These are phyloP conservation scores for Pristis pectinata DNA, from an alignment of 2,797 vertebrate genomes.

Conservation along the genomic window DNA sequence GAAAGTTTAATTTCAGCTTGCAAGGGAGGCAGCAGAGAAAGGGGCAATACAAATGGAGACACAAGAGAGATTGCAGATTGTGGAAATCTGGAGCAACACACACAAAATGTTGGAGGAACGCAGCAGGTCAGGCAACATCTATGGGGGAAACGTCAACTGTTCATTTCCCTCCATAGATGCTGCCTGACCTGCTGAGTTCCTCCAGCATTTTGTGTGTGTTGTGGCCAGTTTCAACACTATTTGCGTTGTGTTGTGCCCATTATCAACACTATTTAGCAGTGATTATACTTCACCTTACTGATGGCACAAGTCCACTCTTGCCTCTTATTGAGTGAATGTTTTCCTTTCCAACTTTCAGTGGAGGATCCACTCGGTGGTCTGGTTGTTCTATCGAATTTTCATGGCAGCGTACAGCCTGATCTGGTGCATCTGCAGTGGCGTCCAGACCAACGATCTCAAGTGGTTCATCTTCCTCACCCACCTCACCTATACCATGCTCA, in stretches of 20 bases:
- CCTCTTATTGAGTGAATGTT: neutral
- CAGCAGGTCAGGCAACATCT: no score
- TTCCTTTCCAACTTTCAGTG: constrained; percentile 40
- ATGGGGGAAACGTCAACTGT: no score
- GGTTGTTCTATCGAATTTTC: constrained; percentile 42
- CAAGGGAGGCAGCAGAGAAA: no score
- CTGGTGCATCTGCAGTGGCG: constrained; percentile 44
- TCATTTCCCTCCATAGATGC: no score
- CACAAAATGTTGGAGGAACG: no score
- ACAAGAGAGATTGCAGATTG: neutral
- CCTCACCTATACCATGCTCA: constrained; percentile 42
- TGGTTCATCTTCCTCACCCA: constrained; percentile 45
- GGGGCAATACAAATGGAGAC: neutral
- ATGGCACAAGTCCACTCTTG: neutral
- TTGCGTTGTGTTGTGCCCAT: no score
- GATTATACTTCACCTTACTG: neutral
- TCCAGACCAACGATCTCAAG: constrained; percentile 41
- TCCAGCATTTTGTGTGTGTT: no score
- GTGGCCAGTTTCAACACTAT: no score
- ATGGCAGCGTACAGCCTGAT: constrained; percentile 41
- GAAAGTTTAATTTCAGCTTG: neutral
- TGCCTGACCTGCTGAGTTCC: no score
- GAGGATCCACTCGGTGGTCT: constrained; percentile 42
- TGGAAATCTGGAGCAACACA: no score
- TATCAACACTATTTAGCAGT: neutral